Evolutionary conservation across 1,140 invertebrate genomes (phyloP).

Genomic region (Dendrolimus kikuchii): DNA sequence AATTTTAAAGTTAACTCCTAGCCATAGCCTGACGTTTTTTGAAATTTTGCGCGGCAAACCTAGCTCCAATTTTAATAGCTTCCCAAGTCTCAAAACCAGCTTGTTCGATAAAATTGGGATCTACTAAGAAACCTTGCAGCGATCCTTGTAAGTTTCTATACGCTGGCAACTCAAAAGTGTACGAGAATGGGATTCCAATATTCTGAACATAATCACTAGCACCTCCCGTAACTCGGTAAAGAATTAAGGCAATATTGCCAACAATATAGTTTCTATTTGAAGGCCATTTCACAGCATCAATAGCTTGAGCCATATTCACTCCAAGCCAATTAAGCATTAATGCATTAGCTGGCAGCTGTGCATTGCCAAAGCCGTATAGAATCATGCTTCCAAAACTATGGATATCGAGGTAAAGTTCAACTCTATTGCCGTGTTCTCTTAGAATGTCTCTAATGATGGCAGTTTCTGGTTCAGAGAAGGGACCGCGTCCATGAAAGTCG

Average conservation of each 20-base stretch:
- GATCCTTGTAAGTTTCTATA: conserved; percentile 11
- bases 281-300: conserved; percentile 31
- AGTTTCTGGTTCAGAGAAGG: conserved; percentile 81
- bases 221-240: conserved; percentile 21
- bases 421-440: conserved; percentile 43
- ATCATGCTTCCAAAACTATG: conserved; percentile 80
- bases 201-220: conserved; percentile 24
- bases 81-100: conserved; percentile 48
- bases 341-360: conserved; percentile 28
- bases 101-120: conserved; percentile 41
- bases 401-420: conserved; percentile 74
- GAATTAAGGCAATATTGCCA: conserved; percentile 23
- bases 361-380: conserved; percentile 59
- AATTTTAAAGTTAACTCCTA: no score
- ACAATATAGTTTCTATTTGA: conserved; percentile 31
- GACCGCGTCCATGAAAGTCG: conserved; percentile 74
- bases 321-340: conserved; percentile 25
- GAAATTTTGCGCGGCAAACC: conserved; percentile 7
- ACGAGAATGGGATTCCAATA: conserved; percentile 73
- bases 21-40: no score
- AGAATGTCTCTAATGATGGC: conserved; percentile 66
- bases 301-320: conserved; percentile 34
- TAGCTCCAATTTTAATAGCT: conserved; percentile 39
- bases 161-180: conserved; percentile 79
- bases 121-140: conserved; percentile 32